Conservation (phyloP, 2,888 invertebrate genomes). For the Melolontha melolontha region DNA sequence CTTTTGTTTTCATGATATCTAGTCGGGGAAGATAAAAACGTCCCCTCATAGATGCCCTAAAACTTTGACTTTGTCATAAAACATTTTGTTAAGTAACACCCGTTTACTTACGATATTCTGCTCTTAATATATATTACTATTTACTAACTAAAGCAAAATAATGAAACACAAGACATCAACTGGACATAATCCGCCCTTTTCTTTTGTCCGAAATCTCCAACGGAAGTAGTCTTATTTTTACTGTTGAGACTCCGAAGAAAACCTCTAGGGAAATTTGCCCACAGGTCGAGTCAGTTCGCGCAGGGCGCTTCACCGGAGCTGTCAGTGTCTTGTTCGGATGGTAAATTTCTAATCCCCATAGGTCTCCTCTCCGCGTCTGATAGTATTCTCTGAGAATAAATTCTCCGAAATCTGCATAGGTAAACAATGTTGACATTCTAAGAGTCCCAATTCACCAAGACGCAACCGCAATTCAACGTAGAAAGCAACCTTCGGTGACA, state of each 20-base stretch:
- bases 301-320: conserved; percentile 16
- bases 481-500: no score
- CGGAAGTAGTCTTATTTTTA: conserved; percentile 16
- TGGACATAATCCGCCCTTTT: conserved; percentile 9
- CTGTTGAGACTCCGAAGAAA: conserved; percentile 2
- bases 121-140: no score
- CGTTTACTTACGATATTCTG: no score
- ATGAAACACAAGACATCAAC: not conserved
- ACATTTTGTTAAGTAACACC: no score
- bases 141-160: no score
- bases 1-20: no score
- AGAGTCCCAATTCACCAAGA: conserved; percentile 16
- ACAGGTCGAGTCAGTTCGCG: conserved; percentile 28
- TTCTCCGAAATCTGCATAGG: conserved; percentile 34
- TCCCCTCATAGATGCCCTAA: no score
- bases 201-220: conserved; percentile 10
- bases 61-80: no score
- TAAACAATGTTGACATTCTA: conserved; percentile 31
- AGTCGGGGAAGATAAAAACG: no score
- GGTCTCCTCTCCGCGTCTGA: conserved; percentile 12
- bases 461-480: no score
- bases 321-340: conserved; percentile 32
- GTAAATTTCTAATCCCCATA: conserved; percentile 35
- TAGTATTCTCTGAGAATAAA: conserved; percentile 3
- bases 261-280: conserved; percentile 32